These are phyloP conservation scores for Eubasilissa regina DNA, from an alignment of 1,140 invertebrate species.

Conservation along the genomic window DNA sequence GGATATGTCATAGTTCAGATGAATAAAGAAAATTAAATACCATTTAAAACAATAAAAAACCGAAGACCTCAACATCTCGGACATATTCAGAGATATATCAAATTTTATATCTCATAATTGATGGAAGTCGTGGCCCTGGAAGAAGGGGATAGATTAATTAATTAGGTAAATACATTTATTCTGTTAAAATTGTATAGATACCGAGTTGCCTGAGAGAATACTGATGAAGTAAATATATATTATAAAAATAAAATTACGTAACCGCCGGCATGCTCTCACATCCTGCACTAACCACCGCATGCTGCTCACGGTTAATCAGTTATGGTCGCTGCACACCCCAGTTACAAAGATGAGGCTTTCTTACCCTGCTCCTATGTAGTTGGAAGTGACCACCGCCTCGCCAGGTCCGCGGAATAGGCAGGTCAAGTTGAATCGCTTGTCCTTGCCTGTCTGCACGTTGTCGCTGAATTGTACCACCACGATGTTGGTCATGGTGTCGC, in stretches of 20 bases:
- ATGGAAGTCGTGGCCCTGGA: too few species aligned
- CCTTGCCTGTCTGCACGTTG: conserved; percentile 90
- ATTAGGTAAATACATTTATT: too few species aligned
- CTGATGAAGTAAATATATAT: too few species aligned
- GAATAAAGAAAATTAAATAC: too few species aligned
- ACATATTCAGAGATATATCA: too few species aligned
- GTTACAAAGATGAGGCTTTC: conserved; percentile 38
- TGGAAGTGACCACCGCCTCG: conserved; percentile 93
- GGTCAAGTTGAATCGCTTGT: conserved; percentile 93
- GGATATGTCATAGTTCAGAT: too few species aligned
- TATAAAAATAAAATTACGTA: background rate
- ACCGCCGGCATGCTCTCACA: conserved; percentile 22
- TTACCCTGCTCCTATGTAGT: conserved; percentile 94
- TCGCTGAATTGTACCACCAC: conserved; percentile 95
- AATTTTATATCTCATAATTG: too few species aligned
- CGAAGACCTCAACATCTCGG: too few species aligned
- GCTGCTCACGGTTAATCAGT: conserved; percentile 43
- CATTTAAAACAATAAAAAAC: too few species aligned
- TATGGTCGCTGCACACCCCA: background rate
- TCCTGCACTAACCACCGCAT: conserved; percentile 24
- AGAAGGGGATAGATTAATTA: too few species aligned
- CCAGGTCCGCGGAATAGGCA: conserved; percentile 92
- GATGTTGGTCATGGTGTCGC: conserved; percentile 94
- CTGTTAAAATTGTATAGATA: too few species aligned
- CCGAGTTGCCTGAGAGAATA: too few species aligned